Evolutionary conservation across 64 coral and sea anemone species (phyloP).

Genomic region (Hydrozoanthus tunicans): DNA sequence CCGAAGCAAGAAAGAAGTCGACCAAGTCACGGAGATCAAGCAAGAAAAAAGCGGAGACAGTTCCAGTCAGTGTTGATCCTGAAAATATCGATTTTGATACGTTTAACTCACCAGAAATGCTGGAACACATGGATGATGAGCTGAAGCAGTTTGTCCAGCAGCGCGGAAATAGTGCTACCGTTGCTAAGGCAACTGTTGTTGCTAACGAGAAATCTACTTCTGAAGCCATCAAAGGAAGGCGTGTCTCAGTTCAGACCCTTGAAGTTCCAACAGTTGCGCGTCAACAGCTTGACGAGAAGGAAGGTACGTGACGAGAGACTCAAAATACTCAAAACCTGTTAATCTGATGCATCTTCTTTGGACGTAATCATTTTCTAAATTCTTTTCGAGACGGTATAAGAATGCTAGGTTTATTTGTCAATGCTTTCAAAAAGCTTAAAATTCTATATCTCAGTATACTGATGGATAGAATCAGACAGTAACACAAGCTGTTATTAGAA

Average conservation of each 20-base stretch:
- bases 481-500: too few relatives aligned
- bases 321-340: too few relatives aligned
- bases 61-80: conserved; percentile 55
- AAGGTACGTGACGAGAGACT: conserved; percentile 11
- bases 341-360: too few relatives aligned
- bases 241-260: conserved; percentile 28
- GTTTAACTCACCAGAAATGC: conserved; percentile 89
- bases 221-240: not conserved
- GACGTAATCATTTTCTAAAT: too few relatives aligned
- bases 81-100: conserved; percentile 88
- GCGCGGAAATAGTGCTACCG: conserved; percentile 15
- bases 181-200: not conserved
- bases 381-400: too few relatives aligned
- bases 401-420: too few relatives aligned
- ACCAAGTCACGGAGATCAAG: conserved; percentile 53
- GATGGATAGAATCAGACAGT: too few relatives aligned
- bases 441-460: too few relatives aligned
- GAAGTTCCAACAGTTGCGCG: conserved; percentile 58
- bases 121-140: conserved; percentile 88
- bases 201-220: not conserved
- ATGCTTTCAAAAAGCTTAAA: too few relatives aligned
- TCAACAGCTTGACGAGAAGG: conserved; percentile 53
- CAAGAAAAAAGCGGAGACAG: conserved; percentile 60
- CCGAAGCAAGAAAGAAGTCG: conserved; percentile 61
- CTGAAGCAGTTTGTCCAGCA: conserved; percentile 78